Base-by-base conservation (phyloP, 1,140 invertebrate species). In the Sogatella furcifera region DNA sequence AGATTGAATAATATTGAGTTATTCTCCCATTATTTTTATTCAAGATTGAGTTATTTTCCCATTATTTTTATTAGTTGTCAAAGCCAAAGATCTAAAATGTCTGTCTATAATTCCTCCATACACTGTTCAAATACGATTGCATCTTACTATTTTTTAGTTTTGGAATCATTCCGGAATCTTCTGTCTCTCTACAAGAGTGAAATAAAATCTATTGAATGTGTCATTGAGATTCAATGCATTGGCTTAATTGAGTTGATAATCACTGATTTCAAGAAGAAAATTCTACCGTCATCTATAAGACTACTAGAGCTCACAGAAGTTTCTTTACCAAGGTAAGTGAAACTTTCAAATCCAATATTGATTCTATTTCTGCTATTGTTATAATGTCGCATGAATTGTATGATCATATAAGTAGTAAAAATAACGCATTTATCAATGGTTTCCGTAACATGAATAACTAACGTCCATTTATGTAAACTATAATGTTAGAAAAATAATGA, bases 201-300 rank as follows among this genome's bases (percentile, higher is more conserved):
- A 73, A 72, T 82, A 58, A 70, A 78, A 1, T 69, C 72, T 5
- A 79, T 89, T 24, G 75, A 84, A 56, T 76, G 76, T 13, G 82
- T 91, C 19, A 74, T 80, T 13, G 76, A 80, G 46, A 74, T 74
- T 55, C 78, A 86, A 62, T 65, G 72, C 43, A 69, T 83, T 55
- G 90, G 90, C 1, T 71, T 92, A 24, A 70, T 92, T 44, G 76
- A 83, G 57, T 68, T 93, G 6, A 81, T 84, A 61, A 76, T 87
- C 15, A 69, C 73, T n/a, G 78, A 80, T 38, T 88, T 92, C 68
- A 89, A 88, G 72, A 78, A 80, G 19, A 72, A 80, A 19, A 78
- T 86, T 19, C 75, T 82, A 13, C 83, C 86, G 0, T 84, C 84
- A 46, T 86, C 88, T 2, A 72, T 77, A 5, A 71, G 81, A 57